Base-by-base conservation (phyloP, 2,888 invertebrate genomes). In the Mimachlamys varia region DNA sequence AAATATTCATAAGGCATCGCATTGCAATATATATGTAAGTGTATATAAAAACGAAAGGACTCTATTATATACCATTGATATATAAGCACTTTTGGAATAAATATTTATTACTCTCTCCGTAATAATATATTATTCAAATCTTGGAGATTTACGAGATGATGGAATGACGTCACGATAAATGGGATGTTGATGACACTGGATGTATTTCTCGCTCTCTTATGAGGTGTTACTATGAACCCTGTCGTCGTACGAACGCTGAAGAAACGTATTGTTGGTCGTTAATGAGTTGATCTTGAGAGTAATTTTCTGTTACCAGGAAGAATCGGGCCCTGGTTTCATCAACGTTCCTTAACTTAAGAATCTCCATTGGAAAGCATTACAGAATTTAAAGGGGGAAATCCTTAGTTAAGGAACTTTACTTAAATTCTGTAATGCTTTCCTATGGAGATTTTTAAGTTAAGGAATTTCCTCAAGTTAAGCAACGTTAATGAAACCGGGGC, bases 111-210 rank as follows among this genome's bases (percentile, higher is more conserved):
- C 76, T 76, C 27, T 76, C 33, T 76, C 76, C 76, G 5, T 76
- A 76, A 76, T 33, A 76, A 76, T 76, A 76, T 76, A 76, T 76
- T 76, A 33, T 76, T 33, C 27, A 33, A 76, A 76, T 76, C 76
- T 76, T 76, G 76, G 76, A 76, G 76, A 76, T 76, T 76, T 2
- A 27, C 33, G 76, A 76, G 33, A 17, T 76, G 76, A 76, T 76
- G 58, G 58, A 58, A 76, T 27, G 76, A 76, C 76, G 76, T 76
- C 76, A 76, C 76, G 33, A n/a, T 62, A 10, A 33, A n/a, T n/a
- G 76, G 76, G 76, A 76, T 76, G 76, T 27, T 76, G 76, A 76
- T 76, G 76, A n/a, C 22, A n/a, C 7, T 7, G 10, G 76, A 76
- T 76, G 76, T 76, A 76, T 1, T 76, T 76, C 76, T 76, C 33